Base-by-base conservation (phyloP, 2,797 vertebrate species). In the Perodicticus potto region DNA sequence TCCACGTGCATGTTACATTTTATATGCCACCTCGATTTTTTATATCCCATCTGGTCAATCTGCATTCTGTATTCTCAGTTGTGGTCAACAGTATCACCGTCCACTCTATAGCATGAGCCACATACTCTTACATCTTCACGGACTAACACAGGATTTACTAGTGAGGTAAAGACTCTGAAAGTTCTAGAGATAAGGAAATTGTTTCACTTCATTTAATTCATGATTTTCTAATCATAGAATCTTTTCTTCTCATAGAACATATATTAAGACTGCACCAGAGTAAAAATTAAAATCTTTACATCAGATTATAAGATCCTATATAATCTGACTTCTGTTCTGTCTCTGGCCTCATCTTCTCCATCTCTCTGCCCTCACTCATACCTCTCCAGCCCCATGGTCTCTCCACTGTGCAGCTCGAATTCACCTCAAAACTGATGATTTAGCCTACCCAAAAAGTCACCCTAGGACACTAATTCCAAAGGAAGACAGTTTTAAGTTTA, bases 41-140 rank as follows among this genome's bases (percentile, higher is more conserved):
- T 89, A 70, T 70, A 95, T 94, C 29, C 25, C 13, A n/a, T 77
- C 23, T 82, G 20, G 12, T 94, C 57, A 57, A 85, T 76, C 20
- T 67, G 4, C 32, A 57, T 85, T 89, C 34, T 89, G 0, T 59
- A 57, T 72, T 69, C 53, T 91, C 23, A 81, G 37, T 34, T 61
- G 10, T 45, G 16, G 20, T 59, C 61, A 55, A 67, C 23, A 63
- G 29, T 32, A 27, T 86, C 20, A 40, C 40, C 3, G 11, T 81
- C 32, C 25, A 27, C 16, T 96, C 14, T 53, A 7, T 78, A 85
- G 25, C 12, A 78, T 8, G 92, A 89, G 11, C 11, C 59, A 61
- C 23, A 72, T 37, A 49, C 5, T 43, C 77, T 87, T 90, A n/a
- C 17, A 86, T 16, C 12, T 77, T 87, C 32, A 67, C 37, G 19